Evolutionary conservation across 2,797 vertebrate genomes (phyloP).

Genomic region (Silurus lanzhouensis): DNA sequence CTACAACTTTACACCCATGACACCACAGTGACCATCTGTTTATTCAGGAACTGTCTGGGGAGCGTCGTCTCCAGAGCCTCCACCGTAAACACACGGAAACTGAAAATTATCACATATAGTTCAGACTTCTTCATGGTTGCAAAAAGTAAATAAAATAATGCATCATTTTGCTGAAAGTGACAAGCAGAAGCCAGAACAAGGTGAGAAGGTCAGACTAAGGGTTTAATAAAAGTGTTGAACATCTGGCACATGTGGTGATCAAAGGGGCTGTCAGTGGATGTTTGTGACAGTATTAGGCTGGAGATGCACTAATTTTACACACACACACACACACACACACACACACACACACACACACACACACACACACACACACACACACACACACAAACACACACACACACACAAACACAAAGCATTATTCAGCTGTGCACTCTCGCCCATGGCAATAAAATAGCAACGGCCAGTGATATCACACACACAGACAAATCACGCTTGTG

Average conservation of each 20-base stretch:
- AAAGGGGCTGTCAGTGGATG: conserved; percentile 45
- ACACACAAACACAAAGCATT: neutral
- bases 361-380: too few species aligned
- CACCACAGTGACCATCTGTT: conserved; percentile 37
- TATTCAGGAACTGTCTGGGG: conserved; percentile 29
- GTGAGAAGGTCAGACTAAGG: conserved; percentile 52
- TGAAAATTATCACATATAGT: neutral
- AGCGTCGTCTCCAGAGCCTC: neutral
- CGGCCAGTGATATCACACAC: neutral
- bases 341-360: neutral
- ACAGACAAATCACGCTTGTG: conserved; percentile 38
- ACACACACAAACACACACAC: too few species aligned
- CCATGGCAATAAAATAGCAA: neutral
- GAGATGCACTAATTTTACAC: neutral
- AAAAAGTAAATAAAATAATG: neutral
- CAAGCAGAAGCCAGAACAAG: neutral
- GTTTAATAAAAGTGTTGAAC: conserved; percentile 62
- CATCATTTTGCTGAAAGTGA: conserved; percentile 50
- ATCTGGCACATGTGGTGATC: conserved; percentile 71
- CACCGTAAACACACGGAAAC: conserved; percentile 21
- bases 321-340: neutral
- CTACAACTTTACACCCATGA: neutral
- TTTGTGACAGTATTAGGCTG: neutral
- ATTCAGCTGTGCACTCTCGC: neutral
- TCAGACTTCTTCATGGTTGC: neutral